Base-by-base conservation (phyloP, 2,888 invertebrate species). In the Melipona bicolor region DNA sequence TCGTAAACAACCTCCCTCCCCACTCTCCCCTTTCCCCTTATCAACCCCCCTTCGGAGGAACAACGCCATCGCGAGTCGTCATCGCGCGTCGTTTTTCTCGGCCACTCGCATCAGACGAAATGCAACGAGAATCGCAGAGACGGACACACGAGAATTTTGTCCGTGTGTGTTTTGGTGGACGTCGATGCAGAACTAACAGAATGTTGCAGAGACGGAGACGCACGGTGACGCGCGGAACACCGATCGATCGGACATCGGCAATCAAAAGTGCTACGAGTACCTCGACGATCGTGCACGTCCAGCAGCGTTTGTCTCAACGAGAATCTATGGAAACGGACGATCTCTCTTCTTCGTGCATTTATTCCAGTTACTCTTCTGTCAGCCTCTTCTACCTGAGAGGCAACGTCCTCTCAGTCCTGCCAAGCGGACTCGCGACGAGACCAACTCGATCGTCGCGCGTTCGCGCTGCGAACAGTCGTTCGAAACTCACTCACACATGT, bases 281-380 rank as follows among this genome's bases (percentile, higher is more conserved):
- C 61, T 61, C 88, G 86, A 87, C 77, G 81, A 86, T 87, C 84
- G 86, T 50, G 17, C 24, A n/a, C 32, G 79, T 68, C 43, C 77
- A 81, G 70, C 86, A 73, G 69, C 65, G 70, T 83, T 74, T 32
- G 32, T 32, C 71, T 83, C 83, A 83, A 84, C 85, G 89, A 87
- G 86, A 87, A 88, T 87, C 72, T 79, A 83, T 71, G 85, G 83
- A 80, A 85, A 80, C 84, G 85, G 68, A 86, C 86, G 91, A 89
- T 89, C 89, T 85, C 90, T 77, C 73, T 81, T 81, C 80, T 83
- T 88, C 84, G 87, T 87, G 82, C 87, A 85, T 89, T 86, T 88
- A 88, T 75, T 83, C 84, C 81, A 79, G 69, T 80, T 81, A 81
- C 81, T 72, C 79, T 72, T 61, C 72, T 43, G 43, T 43, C 75